Base-by-base conservation (phyloP, 2,888 invertebrate species). In the Drosophila birchii region DNA sequence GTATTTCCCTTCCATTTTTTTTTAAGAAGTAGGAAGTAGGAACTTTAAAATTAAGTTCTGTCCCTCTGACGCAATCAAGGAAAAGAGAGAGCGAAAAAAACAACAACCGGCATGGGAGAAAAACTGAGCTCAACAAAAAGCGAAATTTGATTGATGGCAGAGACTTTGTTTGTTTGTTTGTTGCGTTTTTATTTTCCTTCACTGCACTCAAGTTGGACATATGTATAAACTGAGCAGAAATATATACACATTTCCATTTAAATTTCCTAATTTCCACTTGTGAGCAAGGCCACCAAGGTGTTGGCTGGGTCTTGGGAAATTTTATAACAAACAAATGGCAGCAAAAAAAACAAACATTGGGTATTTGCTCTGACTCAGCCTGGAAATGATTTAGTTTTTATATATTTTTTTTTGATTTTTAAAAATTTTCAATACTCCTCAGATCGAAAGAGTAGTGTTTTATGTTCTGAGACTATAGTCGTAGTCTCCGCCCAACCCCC, bases 91-190 rank as follows among this genome's bases (percentile, higher is more conserved):
- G n/a, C n/a, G n/a, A 18, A 18, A 14, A 29, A 47, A 47, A 47
- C 8, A n/a, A 47, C 29, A 47, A 18, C 47, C 5, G 11, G 26
- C 26, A 44, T 14, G 44, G 36, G 6, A 3, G 16, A 20, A 34
- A 34, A 59, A 61, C 38, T 41, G 34, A 29, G 47, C 11, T 36
- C 26, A 49, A 55, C 41, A 68, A 68, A 55, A 64, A 49, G 20
- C 44, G n/a, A 56, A 68, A 69, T 70, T 69, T 68, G 68, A 68
- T 69, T 68, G 68, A 68, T 68, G 67, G 69, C 69, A 36, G 14
- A 49, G 70, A 49, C 38, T 53, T 58, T 34, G 51, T 51, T 53
- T 53, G 51, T 53, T 44, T 70, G 39, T 49, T 56, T 66, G 54
- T 38, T 32, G 49, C 43, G 51, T n/a, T 39, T 45, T 47, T 47